Evolutionary conservation across 1,140 invertebrate genomes (phyloP).

Genomic region (Pectinophora gossypiella): DNA sequence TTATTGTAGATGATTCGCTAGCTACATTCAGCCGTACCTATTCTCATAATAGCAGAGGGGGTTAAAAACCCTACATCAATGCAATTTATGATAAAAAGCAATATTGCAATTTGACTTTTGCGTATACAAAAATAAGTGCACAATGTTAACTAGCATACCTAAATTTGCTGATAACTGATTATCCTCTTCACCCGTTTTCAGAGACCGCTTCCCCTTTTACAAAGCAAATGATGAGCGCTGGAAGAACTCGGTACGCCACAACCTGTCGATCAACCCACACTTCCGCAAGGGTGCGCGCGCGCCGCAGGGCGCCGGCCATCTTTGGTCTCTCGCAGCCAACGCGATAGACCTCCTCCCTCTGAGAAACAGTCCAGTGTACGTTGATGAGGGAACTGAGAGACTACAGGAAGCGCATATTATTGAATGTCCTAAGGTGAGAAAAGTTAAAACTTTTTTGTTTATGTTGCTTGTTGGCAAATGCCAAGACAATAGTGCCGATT

Average conservation of each 20-base stretch:
- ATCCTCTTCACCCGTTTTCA: slow-evolving; percentile 69
- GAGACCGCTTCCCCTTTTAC: slow-evolving; percentile 90
- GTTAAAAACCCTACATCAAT: too few relatives aligned
- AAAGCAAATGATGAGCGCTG: slow-evolving; percentile 91
- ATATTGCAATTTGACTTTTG: too few relatives aligned
- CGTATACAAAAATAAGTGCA: too few relatives aligned
- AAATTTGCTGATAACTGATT: too few relatives aligned
- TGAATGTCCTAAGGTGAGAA: slow-evolving; percentile 54
- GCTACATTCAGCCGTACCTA: too few relatives aligned
- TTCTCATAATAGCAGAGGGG: too few relatives aligned
- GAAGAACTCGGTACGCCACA: slow-evolving; percentile 93
- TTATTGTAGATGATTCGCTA: too few relatives aligned
- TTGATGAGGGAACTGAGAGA: slow-evolving; percentile 5
- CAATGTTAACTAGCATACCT: too few relatives aligned
- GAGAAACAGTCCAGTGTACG: slow-evolving; percentile 24
- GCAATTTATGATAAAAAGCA: too few relatives aligned
- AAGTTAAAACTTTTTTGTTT: too few relatives aligned
- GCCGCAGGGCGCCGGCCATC: slow-evolving; percentile 88
- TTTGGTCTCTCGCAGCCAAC: slow-evolving; percentile 84
- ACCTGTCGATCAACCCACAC: slow-evolving; percentile 92
- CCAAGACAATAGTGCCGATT: too few relatives aligned
- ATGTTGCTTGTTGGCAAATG: too few relatives aligned
- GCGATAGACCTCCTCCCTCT: slow-evolving; percentile 58
- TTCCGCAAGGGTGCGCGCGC: slow-evolving; percentile 91
- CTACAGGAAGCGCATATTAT: slow-evolving; percentile 33